Base-by-base conservation (phyloP, 2,113 vertebrate species). In the Leucopsar rothschildi region DNA sequence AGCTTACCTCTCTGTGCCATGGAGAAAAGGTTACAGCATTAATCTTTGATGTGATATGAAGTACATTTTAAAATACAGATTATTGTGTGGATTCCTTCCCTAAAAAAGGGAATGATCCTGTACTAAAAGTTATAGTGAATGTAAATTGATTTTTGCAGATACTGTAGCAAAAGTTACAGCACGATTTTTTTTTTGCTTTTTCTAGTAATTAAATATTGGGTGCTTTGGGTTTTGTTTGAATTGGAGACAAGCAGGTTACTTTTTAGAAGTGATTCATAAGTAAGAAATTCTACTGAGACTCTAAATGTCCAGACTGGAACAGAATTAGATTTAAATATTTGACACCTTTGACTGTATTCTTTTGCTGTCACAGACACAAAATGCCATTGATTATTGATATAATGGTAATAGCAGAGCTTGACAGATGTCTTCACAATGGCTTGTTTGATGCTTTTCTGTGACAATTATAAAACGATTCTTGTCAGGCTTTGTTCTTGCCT, bases 21-120 rank as follows among this genome's bases (percentile, higher is more conserved):
- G 59, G 64, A 92, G 96, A 96, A 96, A 95, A 97, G 95, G 96
- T 93, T 96, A 95, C 19, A 59, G 45, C 64, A 47, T 92, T 96
- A 90, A 88, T 82, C 82, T 78, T 88, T 60, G 77, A 82, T 69
- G 47, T 81, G 45, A 79, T 72, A 35, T 28, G 64, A 85, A 86
- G 61, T 61, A 31, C 12, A 17, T 82, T 56, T 72, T 57, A 68
- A 68, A 90, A 86, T 49, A 65, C 8, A 64, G 60, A 53, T 69
- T 40, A 29, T 73, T 80, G 63, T 77, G 12, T 84, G 55, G 21
- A 50, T 78, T 71, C 19, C 25, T 82, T 22, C 37, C 75, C 29
- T 61, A 31, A 66, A 93, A 86, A 86, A 68, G 8, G n/a, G 18
- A 76, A 65, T 4, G 1, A n/a, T 47, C 16, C 31, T 39, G 9